Evolutionary conservation across 92 coral and sea anemone species (phyloP), one percentile per base, ranked within the genome.

Genomic region (Phenganax subtilis): DNA sequence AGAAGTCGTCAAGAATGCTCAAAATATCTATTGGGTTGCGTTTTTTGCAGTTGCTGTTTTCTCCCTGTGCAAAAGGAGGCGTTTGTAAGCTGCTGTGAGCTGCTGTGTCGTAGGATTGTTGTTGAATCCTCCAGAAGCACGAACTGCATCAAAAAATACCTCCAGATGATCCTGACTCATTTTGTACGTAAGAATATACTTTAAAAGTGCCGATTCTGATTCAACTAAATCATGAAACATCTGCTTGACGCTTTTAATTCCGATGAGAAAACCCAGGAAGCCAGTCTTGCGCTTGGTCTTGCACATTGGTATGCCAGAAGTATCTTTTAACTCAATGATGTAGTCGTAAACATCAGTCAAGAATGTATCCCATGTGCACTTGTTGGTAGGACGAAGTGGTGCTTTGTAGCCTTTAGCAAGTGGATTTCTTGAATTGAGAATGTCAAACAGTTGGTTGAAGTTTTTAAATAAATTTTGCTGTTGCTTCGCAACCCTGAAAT

Each of bases 401-500:
- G 81, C 59, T 27, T 55, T 76, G 52, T 56, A 76, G 20, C 81
- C 81, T 76, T 76, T 76, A 7, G 81, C 69, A 20, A 57, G 55
- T 25, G 81, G 68, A 54, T 76, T 76, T 30, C 54, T 29, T 14
- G 69, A 76, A 29, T 76, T 76, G 11, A 76, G 68, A 29, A 57
- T 57, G 54, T 76, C 81, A 11, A 76, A 76, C 52, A 76, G 54
- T 14, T 57, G 51, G 9, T 76, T 17, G 29, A 76, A 17, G 30
- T 20, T 29, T 10, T 53, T 7, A 68, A 20, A 76, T 76, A 57
- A 76, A 76, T 57, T 2, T 27, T 7, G 58, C 81, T 56, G 81
- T 76, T 28, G 81, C 81, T 57, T 76, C 53, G 30, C 16, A 76
- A 0, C 81, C 81, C 47, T 76, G 81, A 57, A 76, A 76, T 61